Base-by-base conservation (phyloP, 64 coral and sea anemone species). In the Anthopleura sola region DNA sequence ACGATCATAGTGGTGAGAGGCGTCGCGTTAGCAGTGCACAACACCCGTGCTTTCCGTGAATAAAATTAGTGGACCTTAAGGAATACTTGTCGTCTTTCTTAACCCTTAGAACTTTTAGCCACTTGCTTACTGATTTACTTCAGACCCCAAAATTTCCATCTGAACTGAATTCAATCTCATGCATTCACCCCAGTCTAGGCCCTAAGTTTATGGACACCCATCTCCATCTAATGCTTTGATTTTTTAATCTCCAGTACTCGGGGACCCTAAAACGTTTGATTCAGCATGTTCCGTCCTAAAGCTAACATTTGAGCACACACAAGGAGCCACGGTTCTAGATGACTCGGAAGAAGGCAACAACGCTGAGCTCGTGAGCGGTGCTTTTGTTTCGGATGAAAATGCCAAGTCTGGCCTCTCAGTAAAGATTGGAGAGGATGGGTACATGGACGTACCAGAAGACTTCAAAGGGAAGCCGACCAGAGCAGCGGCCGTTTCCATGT, bases 391-490 rank as follows among this genome's bases (percentile, higher is more conserved):
- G 21, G 81, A 86, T 68, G 57, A 95, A 49, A 37, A 81, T 20
- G 39, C 87, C 21, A 91, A 88, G 38, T 80, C 87, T 17, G 93
- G 93, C 76, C 78, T 69, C 81, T 83, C 93, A 19, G 78, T 89
- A 0, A 34, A 88, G 56, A 87, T 96, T 37, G 94, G 90, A 82
- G 85, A 90, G 24, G 85, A 96, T 51, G 94, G 90, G 2, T 85
- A 92, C 69, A 40, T 96, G 55, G 76, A 86, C 31, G 40, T 96
- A 20, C 68, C 78, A 55, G 80, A 75, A 38, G 56, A 60, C 11
- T 96, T 96, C 74, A 96, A 87, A 78, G 94, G 94, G 68, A 96
- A 96, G 49, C 94, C 94, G 40, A 92, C 82, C 18, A 92, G 83
- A 82, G 88, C 90, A 31, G 90, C 91, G 15, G 94, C 90, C 50